Evolutionary conservation across 2,888 invertebrate genomes (phyloP).

Genomic region (Tuta absoluta): DNA sequence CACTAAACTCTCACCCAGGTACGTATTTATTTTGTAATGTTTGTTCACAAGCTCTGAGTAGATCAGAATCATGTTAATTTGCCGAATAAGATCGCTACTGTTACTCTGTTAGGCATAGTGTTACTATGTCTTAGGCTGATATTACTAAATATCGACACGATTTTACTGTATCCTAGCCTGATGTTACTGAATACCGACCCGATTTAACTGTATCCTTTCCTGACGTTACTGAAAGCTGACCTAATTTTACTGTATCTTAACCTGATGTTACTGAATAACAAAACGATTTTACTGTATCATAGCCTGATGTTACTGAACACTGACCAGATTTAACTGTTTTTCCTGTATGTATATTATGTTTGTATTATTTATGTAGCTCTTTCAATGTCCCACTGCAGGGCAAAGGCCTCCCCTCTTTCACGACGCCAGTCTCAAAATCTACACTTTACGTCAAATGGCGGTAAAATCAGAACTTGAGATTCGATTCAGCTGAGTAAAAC

Average conservation of each 20-base stretch:
- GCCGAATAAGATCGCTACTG: too few relatives aligned
- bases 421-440: too few relatives aligned
- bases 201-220: not conserved
- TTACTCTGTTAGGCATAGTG: constrained; percentile 37
- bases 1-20: constrained; percentile 63
- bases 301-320: constrained; percentile 34
- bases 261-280: not conserved
- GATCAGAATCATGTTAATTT: too few relatives aligned
- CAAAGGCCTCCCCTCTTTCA: too few relatives aligned
- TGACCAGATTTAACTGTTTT: too few relatives aligned
- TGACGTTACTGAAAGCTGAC: not conserved
- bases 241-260: not conserved
- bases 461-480: too few relatives aligned
- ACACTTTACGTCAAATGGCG: too few relatives aligned
- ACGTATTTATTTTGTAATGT: too few relatives aligned
- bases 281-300: constrained; percentile 48
- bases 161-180: not conserved
- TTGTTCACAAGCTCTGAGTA: too few relatives aligned
- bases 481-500: too few relatives aligned
- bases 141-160: not conserved
- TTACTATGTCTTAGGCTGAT: not conserved
- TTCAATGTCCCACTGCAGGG: too few relatives aligned
- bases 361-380: too few relatives aligned
- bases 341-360: not conserved
- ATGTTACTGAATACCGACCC: not conserved